phyloP scores from a whole-genome alignment of 2,797 vertebrate species.

The Chaetophractus vellerosus region DNA sequence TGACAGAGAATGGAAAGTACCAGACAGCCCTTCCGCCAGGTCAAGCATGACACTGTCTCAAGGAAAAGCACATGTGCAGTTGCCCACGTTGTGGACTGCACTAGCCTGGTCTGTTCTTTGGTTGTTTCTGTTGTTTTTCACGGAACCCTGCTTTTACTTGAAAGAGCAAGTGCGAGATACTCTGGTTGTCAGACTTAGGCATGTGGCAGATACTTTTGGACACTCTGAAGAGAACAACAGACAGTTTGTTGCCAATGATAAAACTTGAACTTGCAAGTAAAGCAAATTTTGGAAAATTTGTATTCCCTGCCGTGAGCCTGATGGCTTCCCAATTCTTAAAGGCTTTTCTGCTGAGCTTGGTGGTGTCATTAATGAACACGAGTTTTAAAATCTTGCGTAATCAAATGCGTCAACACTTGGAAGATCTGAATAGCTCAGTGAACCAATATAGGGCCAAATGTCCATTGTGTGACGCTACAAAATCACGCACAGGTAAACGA shows the following conservation, averaged over 20 bases:
- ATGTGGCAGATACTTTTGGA: background rate
- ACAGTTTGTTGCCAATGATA: background rate
- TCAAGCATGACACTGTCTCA: fast-evolving
- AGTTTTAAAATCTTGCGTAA: background rate
- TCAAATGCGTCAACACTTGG: background rate
- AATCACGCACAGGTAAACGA: background rate
- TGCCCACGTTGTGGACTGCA: background rate
- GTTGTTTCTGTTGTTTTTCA: background rate
- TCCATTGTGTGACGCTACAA: fast-evolving
- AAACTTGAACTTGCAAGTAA: background rate
- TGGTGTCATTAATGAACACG: no score
- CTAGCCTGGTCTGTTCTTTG: no score
- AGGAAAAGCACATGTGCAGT: background rate
- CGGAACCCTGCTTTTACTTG: background rate
- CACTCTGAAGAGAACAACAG: background rate
- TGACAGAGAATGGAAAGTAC: background rate
- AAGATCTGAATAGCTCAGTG: background rate
- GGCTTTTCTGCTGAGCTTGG: background rate
- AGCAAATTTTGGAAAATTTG: background rate
- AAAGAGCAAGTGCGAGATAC: background rate
- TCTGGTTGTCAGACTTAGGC: background rate
- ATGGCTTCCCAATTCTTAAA: background rate
- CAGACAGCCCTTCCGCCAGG: fast-evolving
- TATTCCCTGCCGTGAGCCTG: background rate
- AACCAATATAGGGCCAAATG: background rate